Evolutionary conservation across 2,888 invertebrate genomes (phyloP).

Genomic region (Pachycephus smyrnensis): DNA sequence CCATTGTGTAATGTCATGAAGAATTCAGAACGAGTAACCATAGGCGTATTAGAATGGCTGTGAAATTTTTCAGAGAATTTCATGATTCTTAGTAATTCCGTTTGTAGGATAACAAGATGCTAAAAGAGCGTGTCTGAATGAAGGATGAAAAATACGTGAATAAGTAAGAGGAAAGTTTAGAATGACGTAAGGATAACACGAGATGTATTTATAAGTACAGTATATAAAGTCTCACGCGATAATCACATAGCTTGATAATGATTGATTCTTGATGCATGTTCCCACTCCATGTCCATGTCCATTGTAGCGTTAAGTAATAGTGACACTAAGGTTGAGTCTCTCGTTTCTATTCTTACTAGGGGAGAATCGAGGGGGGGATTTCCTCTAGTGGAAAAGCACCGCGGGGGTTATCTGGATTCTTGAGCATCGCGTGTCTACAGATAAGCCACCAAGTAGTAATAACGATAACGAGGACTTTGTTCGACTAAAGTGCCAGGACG

Average conservation of each 20-base stretch:
- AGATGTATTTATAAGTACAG: no score
- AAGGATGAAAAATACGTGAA: no score
- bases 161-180: no score
- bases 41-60: not conserved
- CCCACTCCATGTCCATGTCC: slow-evolving; percentile 1
- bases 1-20: not conserved
- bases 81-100: not conserved
- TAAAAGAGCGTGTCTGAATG: not conserved
- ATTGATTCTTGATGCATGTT: not conserved
- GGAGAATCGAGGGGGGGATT: not conserved
- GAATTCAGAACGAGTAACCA: no score
- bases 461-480: slow-evolving; percentile 41
- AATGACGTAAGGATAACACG: no score
- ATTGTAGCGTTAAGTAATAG: slow-evolving; percentile 18
- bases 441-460: slow-evolving; percentile 41
- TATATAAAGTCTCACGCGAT: not conserved
- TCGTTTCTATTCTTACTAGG: slow-evolving; percentile 9
- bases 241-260: not conserved
- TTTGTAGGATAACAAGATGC: not conserved
- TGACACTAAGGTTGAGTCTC: slow-evolving; percentile 10
- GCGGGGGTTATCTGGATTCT: slow-evolving; percentile 42
- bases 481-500: slow-evolving; percentile 36
- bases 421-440: slow-evolving; percentile 44
- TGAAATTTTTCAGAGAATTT: not conserved
- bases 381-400: slow-evolving; percentile 16